These are phyloP conservation scores for Mungos mungo DNA, from an alignment of 2,113 vertebrate genomes.

Conservation along the genomic window DNA sequence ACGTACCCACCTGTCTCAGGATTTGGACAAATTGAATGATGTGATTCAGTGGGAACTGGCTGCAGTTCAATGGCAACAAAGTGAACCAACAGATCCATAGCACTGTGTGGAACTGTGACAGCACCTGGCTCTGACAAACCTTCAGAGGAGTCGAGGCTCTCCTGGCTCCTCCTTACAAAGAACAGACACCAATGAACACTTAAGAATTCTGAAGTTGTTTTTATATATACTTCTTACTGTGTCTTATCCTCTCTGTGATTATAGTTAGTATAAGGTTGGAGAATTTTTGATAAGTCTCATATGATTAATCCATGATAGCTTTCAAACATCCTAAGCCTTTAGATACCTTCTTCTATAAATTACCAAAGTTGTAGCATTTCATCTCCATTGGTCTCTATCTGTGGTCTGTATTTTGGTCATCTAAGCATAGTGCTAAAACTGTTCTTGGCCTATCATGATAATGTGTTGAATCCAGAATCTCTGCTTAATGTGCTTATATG, in stretches of 20 bases:
- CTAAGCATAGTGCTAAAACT: not conserved
- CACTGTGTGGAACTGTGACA: rapidly evolving
- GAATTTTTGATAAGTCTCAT: not conserved
- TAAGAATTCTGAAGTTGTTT: not conserved
- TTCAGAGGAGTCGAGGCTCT: not conserved
- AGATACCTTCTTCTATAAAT: not conserved
- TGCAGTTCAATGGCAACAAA: not conserved
- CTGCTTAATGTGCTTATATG: not conserved
- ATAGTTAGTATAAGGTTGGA: not conserved
- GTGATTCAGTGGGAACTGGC: not conserved
- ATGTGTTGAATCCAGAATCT: not conserved
- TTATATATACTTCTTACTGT: not conserved
- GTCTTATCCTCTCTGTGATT: not conserved
- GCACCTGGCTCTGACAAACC: not conserved
- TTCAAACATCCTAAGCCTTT: not conserved
- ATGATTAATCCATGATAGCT: not conserved
- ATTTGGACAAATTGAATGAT: not conserved
- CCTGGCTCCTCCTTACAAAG: not conserved
- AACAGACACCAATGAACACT: not conserved
- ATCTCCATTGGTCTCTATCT: not conserved
- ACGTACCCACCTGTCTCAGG: not conserved
- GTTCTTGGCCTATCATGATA: not conserved
- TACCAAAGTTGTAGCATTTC: not conserved
- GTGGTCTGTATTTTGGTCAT: not conserved
- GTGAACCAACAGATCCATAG: rapidly evolving